These are phyloP conservation scores for Nymphicus hollandicus DNA, from an alignment of 2,113 vertebrate genomes.

Conservation along the genomic window DNA sequence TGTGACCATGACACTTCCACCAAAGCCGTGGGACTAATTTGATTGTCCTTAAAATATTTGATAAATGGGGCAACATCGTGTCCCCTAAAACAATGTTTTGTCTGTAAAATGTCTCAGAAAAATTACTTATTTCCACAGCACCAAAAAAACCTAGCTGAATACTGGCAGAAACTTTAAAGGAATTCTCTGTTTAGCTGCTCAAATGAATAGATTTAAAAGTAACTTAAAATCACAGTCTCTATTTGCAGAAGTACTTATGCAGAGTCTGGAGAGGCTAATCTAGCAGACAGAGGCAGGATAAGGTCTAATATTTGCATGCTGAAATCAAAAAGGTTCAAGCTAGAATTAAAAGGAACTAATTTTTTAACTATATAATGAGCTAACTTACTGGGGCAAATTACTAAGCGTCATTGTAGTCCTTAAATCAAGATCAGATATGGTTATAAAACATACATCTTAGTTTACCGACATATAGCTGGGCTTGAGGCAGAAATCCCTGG, in stretches of 20 bases:
- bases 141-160: not conserved
- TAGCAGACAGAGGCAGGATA: not conserved
- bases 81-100: not conserved
- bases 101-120: not conserved
- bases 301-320: slow-evolving; percentile 2
- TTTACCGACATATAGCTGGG: not conserved
- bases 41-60: not conserved
- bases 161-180: not conserved
- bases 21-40: not conserved
- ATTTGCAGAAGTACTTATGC: slow-evolving; percentile 20
- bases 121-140: not conserved
- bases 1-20: not conserved
- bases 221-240: slow-evolving; percentile 4
- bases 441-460: slow-evolving; percentile 28
- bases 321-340: slow-evolving; percentile 31
- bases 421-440: slow-evolving; percentile 32
- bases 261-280: slow-evolving; percentile 27
- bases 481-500: slow-evolving; percentile 1
- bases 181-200: not conserved
- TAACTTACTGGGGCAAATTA: slow-evolving; percentile 16
- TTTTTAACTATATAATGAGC: slow-evolving; percentile 19
- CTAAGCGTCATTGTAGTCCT: slow-evolving; percentile 17
- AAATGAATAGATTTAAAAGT: not conserved
- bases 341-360: slow-evolving; percentile 25
- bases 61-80: not conserved